Evolutionary conservation across 2,888 invertebrate genomes (phyloP).

Genomic region (Eupithecia vulgata): DNA sequence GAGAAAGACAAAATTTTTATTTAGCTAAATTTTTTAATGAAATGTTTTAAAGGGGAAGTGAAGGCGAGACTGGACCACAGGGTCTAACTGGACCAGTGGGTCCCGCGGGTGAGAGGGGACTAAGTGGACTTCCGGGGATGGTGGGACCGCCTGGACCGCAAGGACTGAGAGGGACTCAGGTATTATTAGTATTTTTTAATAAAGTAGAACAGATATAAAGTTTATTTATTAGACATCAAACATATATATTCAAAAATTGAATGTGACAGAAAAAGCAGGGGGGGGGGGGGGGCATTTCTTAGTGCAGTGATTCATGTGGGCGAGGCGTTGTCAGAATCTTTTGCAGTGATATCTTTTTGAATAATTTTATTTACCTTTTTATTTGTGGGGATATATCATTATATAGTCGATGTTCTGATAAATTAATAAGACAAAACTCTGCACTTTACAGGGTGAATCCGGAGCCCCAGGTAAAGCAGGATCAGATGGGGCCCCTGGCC

Average conservation of each 20-base stretch:
- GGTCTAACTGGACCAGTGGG: slow-evolving; percentile 90
- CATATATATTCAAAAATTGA: too few species aligned
- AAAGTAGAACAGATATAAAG: too few species aligned
- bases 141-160: slow-evolving; percentile 86
- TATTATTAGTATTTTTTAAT: slow-evolving; percentile 52
- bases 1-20: too few species aligned
- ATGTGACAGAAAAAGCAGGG: too few species aligned
- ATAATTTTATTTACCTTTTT: too few species aligned
- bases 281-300: too few species aligned
- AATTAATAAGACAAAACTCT: not conserved
- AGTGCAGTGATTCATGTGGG: too few species aligned
- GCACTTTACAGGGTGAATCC: slow-evolving; percentile 85
- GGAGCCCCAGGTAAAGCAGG: slow-evolving; percentile 90
- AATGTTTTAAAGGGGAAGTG: slow-evolving; percentile 76
- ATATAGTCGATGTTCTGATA: not conserved
- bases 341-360: too few species aligned
- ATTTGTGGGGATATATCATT: too few species aligned
- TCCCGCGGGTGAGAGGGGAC: slow-evolving; percentile 87
- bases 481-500: slow-evolving; percentile 88
- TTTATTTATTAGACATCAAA: too few species aligned
- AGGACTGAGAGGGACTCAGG: slow-evolving; percentile 86
- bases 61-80: slow-evolving; percentile 87
- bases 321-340: too few species aligned
- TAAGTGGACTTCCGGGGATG: slow-evolving; percentile 85
- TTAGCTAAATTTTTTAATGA: too few species aligned